Conservation (phyloP, 1,140 invertebrate genomes). For the Euborellia annulipes region DNA sequence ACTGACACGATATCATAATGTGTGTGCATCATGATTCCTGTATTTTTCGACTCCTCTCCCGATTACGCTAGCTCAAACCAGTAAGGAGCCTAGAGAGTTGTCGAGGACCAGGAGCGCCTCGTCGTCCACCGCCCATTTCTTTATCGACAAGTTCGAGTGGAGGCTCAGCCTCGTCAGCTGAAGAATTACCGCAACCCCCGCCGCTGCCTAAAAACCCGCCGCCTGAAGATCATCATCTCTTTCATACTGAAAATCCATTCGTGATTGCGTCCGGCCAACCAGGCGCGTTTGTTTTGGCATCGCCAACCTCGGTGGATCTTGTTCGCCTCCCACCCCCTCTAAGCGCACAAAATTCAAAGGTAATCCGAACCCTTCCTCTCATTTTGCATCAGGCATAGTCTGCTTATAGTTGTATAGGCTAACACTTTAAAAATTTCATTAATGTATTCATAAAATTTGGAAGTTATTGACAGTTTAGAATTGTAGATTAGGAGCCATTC, state of each 20-base stretch:
- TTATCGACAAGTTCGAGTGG: neutral
- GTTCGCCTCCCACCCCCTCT: constrained; percentile 24
- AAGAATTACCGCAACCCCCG: no score
- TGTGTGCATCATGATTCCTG: constrained; percentile 1
- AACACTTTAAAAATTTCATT: no score
- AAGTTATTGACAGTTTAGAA: no score
- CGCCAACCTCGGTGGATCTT: constrained; percentile 20
- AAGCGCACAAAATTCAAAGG: neutral
- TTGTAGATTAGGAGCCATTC: no score
- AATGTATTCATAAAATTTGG: no score
- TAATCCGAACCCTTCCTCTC: neutral
- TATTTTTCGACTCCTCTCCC: neutral
- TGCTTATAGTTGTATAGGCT: no score
- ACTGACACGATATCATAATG: no score
- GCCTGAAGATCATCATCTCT: no score
- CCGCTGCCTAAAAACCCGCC: no score
- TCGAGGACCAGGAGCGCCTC: constrained; percentile 27
- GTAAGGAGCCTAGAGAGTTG: constrained; percentile 42
- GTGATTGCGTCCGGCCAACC: constrained; percentile 8
- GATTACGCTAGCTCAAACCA: constrained; percentile 32
- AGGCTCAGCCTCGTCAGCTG: no score
- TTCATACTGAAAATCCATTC: no score
- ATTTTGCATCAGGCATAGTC: no score
- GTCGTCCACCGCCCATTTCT: constrained; percentile 17
- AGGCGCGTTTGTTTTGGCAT: constrained; percentile 22